Percentiles rank a stretch among this genome's conserved stretches.
phyloP scores from a whole-genome alignment of 2,113 vertebrate genomes.

The Oncorhynchus masou region DNA sequence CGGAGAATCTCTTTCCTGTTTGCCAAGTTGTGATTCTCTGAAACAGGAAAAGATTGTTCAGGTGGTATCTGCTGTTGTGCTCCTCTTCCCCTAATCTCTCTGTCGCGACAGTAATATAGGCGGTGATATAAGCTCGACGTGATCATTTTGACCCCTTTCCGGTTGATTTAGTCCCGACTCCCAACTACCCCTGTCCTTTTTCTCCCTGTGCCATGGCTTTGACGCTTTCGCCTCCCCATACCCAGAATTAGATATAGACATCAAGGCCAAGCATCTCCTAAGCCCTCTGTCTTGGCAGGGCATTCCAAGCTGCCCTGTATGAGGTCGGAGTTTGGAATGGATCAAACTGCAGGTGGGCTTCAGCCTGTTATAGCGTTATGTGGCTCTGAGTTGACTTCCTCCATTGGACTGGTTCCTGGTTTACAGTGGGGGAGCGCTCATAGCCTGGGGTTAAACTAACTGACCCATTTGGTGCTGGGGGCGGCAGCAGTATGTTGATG shows the following conservation, averaged over 20 bases:
- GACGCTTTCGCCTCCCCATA: not conserved
- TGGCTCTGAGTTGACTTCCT: slow-evolving; percentile 23
- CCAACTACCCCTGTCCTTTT: slow-evolving; percentile 28
- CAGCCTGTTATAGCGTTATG: slow-evolving; percentile 22
- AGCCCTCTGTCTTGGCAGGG: slow-evolving; percentile 25
- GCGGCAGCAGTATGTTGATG: not conserved
- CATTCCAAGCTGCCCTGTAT: slow-evolving; percentile 14
- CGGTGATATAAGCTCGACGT: not conserved
- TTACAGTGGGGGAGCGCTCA: not conserved
- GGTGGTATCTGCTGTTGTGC: not conserved
- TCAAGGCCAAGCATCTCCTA: not conserved
- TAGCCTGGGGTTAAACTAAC: slow-evolving; percentile 27
- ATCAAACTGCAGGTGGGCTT: not conserved
- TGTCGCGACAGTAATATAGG: not conserved
- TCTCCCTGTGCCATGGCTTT: not conserved
- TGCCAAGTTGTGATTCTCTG: not conserved
- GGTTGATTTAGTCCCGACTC: not conserved
- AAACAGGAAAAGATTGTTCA: not conserved
- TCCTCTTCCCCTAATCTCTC: not conserved
- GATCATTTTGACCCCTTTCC: not conserved
- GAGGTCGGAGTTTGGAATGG: slow-evolving; percentile 9
- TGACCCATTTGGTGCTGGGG: slow-evolving; percentile 16
- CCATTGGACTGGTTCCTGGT: slow-evolving; percentile 51
- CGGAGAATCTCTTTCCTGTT: too few species aligned
- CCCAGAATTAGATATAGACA: not conserved